Conservation (phyloP, 2,797 vertebrate species). For the Eutrigla gurnardus region DNA sequence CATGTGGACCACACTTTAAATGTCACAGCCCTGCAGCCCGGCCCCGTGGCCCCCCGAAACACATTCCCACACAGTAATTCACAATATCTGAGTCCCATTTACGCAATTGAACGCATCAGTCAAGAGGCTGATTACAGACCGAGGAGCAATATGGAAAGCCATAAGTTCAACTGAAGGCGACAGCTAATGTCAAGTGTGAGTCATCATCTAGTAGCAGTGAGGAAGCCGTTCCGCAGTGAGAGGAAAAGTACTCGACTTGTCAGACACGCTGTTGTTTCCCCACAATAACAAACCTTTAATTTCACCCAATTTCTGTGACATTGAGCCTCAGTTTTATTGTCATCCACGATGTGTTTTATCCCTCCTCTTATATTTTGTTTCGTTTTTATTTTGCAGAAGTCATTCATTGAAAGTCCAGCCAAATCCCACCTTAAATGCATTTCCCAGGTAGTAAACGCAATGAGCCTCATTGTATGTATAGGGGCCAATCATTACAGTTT, state of each 20-base stretch:
- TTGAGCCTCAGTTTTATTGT: conserved; percentile 17
- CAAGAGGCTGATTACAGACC: conserved; percentile 13
- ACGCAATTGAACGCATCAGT: conserved; percentile 22
- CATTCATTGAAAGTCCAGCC: conserved; percentile 90
- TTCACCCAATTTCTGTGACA: conserved; percentile 1
- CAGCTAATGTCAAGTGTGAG: conserved; percentile 33
- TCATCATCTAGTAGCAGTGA: conserved; percentile 33
- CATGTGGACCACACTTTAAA: conserved; percentile 65
- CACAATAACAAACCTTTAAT: conserved; percentile 9
- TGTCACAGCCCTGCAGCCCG: conserved; percentile 60
- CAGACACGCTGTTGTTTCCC: conserved; percentile 22
- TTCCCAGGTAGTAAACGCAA: conserved; percentile 88
- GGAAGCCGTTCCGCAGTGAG: conserved; percentile 3
- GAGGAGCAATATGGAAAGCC: conserved; percentile 17
- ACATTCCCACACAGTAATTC: conserved; percentile 3
- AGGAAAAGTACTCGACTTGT: conserved; percentile 27
- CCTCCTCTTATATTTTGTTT: conserved; percentile 71
- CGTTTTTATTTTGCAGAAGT: conserved; percentile 94
- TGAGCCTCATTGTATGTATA: conserved; percentile 15
- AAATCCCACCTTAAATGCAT: conserved; percentile 89
- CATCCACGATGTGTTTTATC: conserved; percentile 45
- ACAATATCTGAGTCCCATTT: conserved; percentile 43
- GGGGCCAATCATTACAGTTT: conserved; percentile 8
- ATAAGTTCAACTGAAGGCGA: conserved; percentile 24
- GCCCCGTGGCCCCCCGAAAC: background rate